Evolutionary conservation across 2,113 vertebrate genomes (phyloP).

Genomic region (Macquaria australasica): DNA sequence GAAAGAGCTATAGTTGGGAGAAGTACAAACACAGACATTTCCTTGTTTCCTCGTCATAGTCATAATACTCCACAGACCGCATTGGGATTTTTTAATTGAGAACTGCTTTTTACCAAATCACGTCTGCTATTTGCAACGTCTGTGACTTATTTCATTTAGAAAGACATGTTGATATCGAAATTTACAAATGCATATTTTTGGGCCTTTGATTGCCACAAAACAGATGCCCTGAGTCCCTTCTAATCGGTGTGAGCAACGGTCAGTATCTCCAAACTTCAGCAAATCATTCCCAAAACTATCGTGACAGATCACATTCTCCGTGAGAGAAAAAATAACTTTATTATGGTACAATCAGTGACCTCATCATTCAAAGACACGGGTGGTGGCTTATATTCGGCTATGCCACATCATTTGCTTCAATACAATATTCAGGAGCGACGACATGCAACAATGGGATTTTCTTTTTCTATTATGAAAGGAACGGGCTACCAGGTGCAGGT

Average conservation of each 20-base stretch:
- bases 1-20: not conserved
- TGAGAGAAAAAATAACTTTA: constrained; percentile 12
- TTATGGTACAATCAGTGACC: constrained; percentile 8
- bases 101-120: not conserved
- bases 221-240: not conserved
- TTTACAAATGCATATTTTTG: not conserved
- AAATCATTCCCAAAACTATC: not conserved
- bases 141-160: not conserved
- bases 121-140: not conserved
- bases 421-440: constrained; percentile 37
- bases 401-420: constrained; percentile 28
- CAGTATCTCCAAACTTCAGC: not conserved
- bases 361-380: constrained; percentile 13
- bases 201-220: too few species aligned
- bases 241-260: not conserved
- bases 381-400: constrained; percentile 9
- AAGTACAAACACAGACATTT: not conserved
- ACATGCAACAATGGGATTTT: constrained; percentile 45
- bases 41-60: not conserved
- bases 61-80: too few species aligned
- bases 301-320: not conserved
- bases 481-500: constrained; percentile 43
- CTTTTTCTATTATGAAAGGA: constrained; percentile 46
- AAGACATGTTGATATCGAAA: not conserved
- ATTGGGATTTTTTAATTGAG: not conserved